Evolutionary conservation across 53 echinoderm and acorn worm species (phyloP), one percentile per base, ranked within the genome.

Genomic region (Astropecten irregularis): DNA sequence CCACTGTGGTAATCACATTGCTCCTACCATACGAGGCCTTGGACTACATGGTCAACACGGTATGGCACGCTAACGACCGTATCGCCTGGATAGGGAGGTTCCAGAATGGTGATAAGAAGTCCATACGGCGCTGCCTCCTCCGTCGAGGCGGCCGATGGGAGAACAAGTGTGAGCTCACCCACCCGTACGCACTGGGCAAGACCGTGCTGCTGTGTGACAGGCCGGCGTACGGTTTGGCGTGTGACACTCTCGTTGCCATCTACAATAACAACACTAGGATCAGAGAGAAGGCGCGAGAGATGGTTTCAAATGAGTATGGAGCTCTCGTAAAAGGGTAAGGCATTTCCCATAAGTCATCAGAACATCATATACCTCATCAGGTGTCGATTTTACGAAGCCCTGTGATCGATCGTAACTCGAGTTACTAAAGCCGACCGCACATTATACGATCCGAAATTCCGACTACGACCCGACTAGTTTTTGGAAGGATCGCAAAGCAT

Each of bases 1-100:
- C 82, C 18, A 77, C 38, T 23, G 33, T 91, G 9, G 31, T 64
- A n/a, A 49, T 95, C 20, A 89, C 76, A 0, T 71, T 95, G 5
- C 86, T 89, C 2, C 91, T 86, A 70, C 91, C 95, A 0, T 64
- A 85, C 50, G 91, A 88, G 34, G 89, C 90, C 9, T 83, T 91
- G 2, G 18, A 82, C 48, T 71, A 74, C 47, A 37, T 95, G 3
- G 73, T 62, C 32, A 67, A 64, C 29, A 70, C 70, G 0, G 44
- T 63, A 15, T 70, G 70, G 70, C 46, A 57, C 37, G 69, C 56
- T 13, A 26, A 57, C n/a, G 70, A 84, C 10, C 25, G 56, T 25
- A 57, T 59, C 22, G n/a, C 13, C 20, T 84, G 84, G 84, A 27
- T 46, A 1, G 84, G 70, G 1, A 44, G 40, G 1, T 84, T 46